Conservation (phyloP, 1,140 invertebrate species). For the Apis florea region DNA sequence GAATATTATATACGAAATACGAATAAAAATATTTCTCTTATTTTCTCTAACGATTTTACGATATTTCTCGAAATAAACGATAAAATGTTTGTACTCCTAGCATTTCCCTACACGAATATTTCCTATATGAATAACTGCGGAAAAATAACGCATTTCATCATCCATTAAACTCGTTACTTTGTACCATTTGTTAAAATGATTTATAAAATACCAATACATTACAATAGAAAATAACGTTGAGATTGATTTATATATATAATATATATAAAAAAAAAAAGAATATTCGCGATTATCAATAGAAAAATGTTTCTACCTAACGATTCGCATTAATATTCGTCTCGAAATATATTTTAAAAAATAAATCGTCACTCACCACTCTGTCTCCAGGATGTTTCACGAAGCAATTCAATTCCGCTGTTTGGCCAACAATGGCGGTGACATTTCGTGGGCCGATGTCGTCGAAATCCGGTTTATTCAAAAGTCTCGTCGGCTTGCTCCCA, state of each 20-base stretch:
- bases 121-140: not conserved
- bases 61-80: not conserved
- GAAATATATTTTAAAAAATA: not conserved
- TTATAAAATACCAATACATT: not conserved
- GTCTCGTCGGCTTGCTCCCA: slow-evolving; percentile 69
- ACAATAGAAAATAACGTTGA: not conserved
- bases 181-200: slow-evolving; percentile 48
- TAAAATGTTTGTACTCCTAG: not conserved
- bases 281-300: not conserved
- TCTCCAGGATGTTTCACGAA: slow-evolving; percentile 93
- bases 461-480: slow-evolving; percentile 88
- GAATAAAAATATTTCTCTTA: not conserved
- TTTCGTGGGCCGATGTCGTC: slow-evolving; percentile 91
- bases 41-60: not conserved
- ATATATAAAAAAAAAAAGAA: too few relatives aligned
- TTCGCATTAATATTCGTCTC: not conserved
- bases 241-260: not conserved
- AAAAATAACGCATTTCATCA: slow-evolving; percentile 2
- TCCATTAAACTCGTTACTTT: slow-evolving; percentile 36
- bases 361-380: slow-evolving; percentile 87
- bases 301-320: not conserved
- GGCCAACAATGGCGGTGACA: slow-evolving; percentile 91
- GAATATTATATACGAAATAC: not conserved
- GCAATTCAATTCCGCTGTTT: slow-evolving; percentile 90
- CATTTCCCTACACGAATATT: not conserved